Base-by-base conservation (phyloP, 1,140 invertebrate species). In the Tenebrio molitor region DNA sequence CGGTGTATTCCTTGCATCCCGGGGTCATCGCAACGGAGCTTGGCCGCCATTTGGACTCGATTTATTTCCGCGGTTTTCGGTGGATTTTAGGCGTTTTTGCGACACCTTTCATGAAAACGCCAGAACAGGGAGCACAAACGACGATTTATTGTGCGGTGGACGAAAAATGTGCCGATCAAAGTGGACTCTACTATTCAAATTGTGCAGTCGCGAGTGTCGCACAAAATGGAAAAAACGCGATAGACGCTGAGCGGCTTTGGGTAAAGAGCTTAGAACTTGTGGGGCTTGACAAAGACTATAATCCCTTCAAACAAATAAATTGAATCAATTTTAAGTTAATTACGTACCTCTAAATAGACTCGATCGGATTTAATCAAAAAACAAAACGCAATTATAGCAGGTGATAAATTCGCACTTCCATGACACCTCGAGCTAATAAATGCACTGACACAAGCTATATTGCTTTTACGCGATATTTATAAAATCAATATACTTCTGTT, bases 111-210 rank as follows among this genome's bases (percentile, higher is more conserved):
- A 83, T 88, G 16, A 93, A 92, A 81, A 86, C 84, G 7, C 85
- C 87, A 0, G 86, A 87, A 73, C 86, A 91, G 75, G 93, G 93
- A 0, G 92, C 92, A 5, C 93, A 95, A 82, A 95, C 94, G 0
- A 89, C 90, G 1, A 84, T 97, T 39, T 88, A 93, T 78, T 93
- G 94, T 79, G 88, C 92, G 1, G 81, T 95, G 0, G 90, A 92
- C 80, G 90, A 92, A 74, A 84, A 87, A 64, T 85, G 88, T 71
- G 88, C 85, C 1, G 83, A 88, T 73, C 83, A 90, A 79, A 89
- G 88, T 76, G 92, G 92, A 71, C 77, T 89, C 68, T 83, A 84
- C 85, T 86, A 78, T 80, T 86, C 89, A 69, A 91, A 92, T 69
- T 91, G 90, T 76, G 81, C 76, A 44, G 84, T 83, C 0, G 82